A percentile compares a stretch with the other conserved stretches of the same genome.
phyloP scores from a whole-genome alignment of 2,113 vertebrate genomes.

The Numida meleagris region DNA sequence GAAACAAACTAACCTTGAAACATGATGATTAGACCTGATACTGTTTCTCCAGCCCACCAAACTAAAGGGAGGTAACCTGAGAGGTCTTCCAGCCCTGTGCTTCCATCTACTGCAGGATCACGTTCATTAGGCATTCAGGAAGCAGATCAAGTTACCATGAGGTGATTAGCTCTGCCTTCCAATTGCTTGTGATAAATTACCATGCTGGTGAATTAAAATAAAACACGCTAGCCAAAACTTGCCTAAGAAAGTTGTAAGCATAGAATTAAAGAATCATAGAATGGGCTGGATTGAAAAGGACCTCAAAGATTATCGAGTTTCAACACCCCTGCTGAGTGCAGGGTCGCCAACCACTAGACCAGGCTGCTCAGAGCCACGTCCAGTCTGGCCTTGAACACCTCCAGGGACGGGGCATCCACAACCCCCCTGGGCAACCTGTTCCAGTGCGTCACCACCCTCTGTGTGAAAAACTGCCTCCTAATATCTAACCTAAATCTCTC shows the following conservation, averaged over 20 bases:
- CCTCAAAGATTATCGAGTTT: too few relatives aligned
- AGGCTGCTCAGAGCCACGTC: too few relatives aligned
- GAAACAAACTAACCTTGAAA: constrained; percentile 16
- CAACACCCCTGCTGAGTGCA: too few relatives aligned
- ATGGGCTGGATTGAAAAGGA: too few relatives aligned
- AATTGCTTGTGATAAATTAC: background rate
- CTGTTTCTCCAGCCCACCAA: background rate
- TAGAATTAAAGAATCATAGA: too few relatives aligned
- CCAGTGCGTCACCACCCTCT: too few relatives aligned
- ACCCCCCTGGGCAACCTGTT: too few relatives aligned
- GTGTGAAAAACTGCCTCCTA: too few relatives aligned
- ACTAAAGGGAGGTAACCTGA: constrained; percentile 1
- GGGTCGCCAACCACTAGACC: too few relatives aligned
- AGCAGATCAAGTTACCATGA: constrained; percentile 13
- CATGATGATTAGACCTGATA: background rate
- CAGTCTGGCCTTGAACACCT: too few relatives aligned
- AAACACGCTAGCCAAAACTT: background rate
- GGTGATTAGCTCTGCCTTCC: background rate
- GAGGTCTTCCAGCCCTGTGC: background rate
- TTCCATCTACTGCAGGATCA: background rate
- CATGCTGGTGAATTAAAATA: background rate
- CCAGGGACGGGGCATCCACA: too few relatives aligned
- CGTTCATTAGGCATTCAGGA: background rate
- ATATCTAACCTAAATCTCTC: too few relatives aligned
- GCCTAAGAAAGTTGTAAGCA: background rate